These are phyloP conservation scores for Anarhynchus alexandrinus DNA, from an alignment of 2,113 vertebrate species.

Conservation along the genomic window DNA sequence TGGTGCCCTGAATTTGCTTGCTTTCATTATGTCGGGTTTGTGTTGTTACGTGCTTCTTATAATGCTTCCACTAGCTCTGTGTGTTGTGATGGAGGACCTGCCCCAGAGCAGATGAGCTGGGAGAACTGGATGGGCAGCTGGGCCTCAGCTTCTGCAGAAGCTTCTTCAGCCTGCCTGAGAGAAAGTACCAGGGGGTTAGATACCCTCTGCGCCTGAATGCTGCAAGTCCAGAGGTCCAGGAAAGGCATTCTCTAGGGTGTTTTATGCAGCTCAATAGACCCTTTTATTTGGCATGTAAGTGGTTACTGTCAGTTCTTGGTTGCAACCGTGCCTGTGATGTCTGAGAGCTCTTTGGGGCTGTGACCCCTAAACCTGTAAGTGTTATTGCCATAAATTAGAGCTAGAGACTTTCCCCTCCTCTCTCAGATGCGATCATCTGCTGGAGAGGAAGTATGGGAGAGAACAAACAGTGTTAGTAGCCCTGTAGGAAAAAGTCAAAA, in stretches of 20 bases:
- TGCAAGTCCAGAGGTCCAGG: not conserved
- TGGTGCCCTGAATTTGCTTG: not conserved
- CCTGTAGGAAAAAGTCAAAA: not conserved
- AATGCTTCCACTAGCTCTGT: not conserved
- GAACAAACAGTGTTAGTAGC: not conserved
- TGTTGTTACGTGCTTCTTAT: not conserved
- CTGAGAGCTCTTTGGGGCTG: not conserved
- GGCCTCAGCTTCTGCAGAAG: not conserved
- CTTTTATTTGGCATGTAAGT: fast-evolving
- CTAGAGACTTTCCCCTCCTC: not conserved
- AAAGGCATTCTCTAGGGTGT: not conserved
- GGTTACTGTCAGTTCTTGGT: not conserved
- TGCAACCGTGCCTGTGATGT: not conserved
- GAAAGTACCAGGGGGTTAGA: not conserved
- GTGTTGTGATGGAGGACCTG: not conserved
- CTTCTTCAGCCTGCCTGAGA: not conserved
- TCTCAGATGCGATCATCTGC: not conserved
- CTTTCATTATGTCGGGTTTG: not conserved
- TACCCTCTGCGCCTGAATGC: not conserved
- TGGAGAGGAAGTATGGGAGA: not conserved
- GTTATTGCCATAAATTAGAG: not conserved
- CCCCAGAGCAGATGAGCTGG: not conserved
- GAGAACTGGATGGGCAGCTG: not conserved
- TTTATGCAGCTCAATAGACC: not conserved
- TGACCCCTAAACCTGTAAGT: not conserved